Base-by-base conservation (phyloP, 2,797 vertebrate genomes). In the Crocidura indochinensis region DNA sequence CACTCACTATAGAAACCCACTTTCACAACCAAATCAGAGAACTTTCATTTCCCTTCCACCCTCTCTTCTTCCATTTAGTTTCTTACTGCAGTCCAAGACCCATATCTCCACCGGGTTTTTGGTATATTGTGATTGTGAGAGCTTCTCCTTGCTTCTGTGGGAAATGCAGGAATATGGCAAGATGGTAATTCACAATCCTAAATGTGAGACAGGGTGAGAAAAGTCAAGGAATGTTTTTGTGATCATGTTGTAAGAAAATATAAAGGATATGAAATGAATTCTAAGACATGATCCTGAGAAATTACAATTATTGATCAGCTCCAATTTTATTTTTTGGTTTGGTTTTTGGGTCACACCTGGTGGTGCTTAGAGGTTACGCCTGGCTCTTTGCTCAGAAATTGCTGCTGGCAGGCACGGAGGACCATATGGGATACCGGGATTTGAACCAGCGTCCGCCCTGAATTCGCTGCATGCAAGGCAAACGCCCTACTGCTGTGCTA, bases 101-200 rank as follows among this genome's bases (percentile, higher is more conserved):
- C 99, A 97, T 99, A 99, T 95, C 99, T 98, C 99, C 99, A 99
- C 96, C 99, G 99, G 0, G 99, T 99, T 98, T 99, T 99, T 91
- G 98, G 98, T 85, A 91, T 62, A 77, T 97, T 97, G 49, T 98
- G 97, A 79, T 96, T 3, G 19, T 60, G 56, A 60, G 56, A 60
- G 10, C 94, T 97, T 95, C 97, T 98, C 97, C 99, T 99, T 78
- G 98, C 97, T 96, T 98, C 99, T 0, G 98, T 98, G 92, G 95
- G 97, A 94, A 98, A 97, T 73, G 98, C 98, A 81, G 98, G 98
- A 93, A 98, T 98, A 91, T 98, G 98, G 97, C 99, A 99, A 26
- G 98, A 97, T 86, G 98, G 97, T 96, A 98, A 95, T 97, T 99
- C 99, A 97, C 99, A 99, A 98, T 99, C 99, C 99, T 99, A 96